phyloP scores from a whole-genome alignment of 2,113 vertebrate species.

The Atrichornis clamosus region DNA sequence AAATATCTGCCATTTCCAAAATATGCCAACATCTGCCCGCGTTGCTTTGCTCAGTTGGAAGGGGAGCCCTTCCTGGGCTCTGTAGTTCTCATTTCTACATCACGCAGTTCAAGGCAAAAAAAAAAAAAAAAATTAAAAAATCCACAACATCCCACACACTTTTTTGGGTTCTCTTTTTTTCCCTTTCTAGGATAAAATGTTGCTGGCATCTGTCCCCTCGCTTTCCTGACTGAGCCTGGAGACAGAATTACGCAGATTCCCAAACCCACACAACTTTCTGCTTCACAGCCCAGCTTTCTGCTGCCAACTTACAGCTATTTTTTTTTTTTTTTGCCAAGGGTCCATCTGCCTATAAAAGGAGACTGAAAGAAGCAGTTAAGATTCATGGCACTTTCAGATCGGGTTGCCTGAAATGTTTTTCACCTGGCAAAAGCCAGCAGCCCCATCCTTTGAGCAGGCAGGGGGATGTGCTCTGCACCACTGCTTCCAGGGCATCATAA shows the following conservation, averaged over 20 bases:
- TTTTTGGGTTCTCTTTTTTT: not conserved
- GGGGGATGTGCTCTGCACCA: not conserved
- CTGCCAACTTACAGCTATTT: conserved; percentile 41
- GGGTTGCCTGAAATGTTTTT: not conserved
- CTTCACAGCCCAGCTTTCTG: not conserved
- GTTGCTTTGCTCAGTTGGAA: not conserved
- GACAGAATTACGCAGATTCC: conserved; percentile 46
- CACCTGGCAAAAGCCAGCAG: not conserved
- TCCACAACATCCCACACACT: conserved; percentile 8
- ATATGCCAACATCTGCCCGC: not conserved
- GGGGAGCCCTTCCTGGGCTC: not conserved
- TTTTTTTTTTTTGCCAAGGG: not conserved
- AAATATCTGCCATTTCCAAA: not conserved
- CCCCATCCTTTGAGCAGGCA: not conserved
- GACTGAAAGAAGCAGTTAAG: not conserved
- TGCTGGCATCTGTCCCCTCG: conserved; percentile 51
- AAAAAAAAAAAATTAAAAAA: not conserved
- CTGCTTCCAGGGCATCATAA: not conserved
- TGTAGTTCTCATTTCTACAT: not conserved
- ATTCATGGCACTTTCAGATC: not conserved
- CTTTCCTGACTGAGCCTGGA: conserved; percentile 33
- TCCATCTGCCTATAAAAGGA: conserved; percentile 56
- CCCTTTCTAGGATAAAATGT: conserved; percentile 53
- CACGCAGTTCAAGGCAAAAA: not conserved
- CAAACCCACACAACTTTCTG: conserved; percentile 56